Evolutionary conservation across 2,888 invertebrate species (phyloP).

Genomic region (Bibio marci): DNA sequence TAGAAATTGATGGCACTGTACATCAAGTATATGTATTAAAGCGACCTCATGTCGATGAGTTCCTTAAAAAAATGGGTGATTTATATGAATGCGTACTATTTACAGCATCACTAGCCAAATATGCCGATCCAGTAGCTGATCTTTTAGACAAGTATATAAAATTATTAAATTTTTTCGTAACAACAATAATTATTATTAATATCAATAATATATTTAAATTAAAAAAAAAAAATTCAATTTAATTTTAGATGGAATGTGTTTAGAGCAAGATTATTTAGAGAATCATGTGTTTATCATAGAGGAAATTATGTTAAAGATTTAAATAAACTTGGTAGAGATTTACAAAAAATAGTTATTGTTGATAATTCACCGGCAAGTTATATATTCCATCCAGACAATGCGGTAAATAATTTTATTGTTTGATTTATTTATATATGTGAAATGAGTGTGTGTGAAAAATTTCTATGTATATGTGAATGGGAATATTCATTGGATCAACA

Average conservation of each 20-base stretch:
- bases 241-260: constrained; percentile 78
- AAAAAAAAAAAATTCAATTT: no score
- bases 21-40: constrained; percentile 99
- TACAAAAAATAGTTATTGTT: constrained; percentile 92
- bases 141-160: constrained; percentile 57
- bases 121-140: constrained; percentile 99
- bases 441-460: no score
- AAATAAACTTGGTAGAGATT: constrained; percentile 89
- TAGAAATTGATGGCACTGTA: constrained; percentile 97
- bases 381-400: constrained; percentile 99
- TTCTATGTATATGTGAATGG: no score
- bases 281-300: constrained; percentile 98
- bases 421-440: no score
- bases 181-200: background rate
- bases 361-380: constrained; percentile 99
- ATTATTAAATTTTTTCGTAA: background rate
- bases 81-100: constrained; percentile 98
- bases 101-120: constrained; percentile 98
- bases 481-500: no score
- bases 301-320: constrained; percentile 99
- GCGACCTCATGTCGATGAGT: constrained; percentile 98
- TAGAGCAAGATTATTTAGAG: constrained; percentile 90
- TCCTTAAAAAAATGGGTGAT: constrained; percentile 93
- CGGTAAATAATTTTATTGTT: constrained; percentile 54
- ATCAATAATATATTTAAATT: background rate